Conservation (phyloP, 2,113 vertebrate species). For the Candoia aspera region DNA sequence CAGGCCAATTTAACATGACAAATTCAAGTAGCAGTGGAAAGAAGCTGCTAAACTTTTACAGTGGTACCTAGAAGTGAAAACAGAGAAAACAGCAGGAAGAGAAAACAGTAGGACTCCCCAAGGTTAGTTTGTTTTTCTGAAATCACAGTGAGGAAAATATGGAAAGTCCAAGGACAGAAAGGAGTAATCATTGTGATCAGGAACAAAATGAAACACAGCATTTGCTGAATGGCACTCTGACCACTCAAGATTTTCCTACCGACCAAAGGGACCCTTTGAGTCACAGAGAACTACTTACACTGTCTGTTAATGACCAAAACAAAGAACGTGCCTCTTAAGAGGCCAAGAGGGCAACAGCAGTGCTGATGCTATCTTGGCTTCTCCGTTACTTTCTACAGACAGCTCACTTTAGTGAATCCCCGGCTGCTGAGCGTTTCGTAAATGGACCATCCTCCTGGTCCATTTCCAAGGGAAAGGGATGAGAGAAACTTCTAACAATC, state of each 20-base stretch:
- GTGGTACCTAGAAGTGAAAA: not conserved
- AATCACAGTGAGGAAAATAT: not conserved
- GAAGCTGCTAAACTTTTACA: not conserved
- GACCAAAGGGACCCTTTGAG: not conserved
- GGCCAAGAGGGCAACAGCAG: not conserved
- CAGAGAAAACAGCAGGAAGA: not conserved
- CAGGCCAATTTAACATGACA: not conserved
- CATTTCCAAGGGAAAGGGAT: not conserved
- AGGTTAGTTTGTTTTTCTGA: not conserved
- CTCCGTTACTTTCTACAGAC: not conserved
- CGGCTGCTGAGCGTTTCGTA: not conserved
- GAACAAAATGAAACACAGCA: not conserved
- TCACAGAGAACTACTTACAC: not conserved
- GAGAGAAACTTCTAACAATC: not conserved
- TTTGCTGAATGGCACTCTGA: not conserved
- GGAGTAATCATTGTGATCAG: not conserved
- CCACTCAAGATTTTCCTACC: not conserved
- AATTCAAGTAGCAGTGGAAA: not conserved
- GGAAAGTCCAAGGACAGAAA: not conserved
- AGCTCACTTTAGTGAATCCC: not conserved
- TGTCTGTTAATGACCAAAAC: not conserved
- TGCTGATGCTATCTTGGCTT: not conserved
- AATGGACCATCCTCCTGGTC: not conserved
- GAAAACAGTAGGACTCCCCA: not conserved
- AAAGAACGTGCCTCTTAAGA: not conserved